phyloP scores from a whole-genome alignment of 2,113 vertebrate species.

The Hippocampus barbouri region DNA sequence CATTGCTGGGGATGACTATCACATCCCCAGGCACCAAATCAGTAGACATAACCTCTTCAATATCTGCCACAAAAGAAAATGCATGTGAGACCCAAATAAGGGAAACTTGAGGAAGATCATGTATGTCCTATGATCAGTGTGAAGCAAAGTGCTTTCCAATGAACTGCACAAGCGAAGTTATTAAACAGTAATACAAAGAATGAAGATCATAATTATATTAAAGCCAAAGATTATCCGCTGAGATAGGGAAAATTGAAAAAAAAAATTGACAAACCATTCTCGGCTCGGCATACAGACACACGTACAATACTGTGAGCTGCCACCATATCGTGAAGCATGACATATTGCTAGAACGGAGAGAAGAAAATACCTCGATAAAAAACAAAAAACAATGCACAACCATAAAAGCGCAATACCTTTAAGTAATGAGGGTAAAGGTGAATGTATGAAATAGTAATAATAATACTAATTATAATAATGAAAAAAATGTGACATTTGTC shows the following conservation, averaged over 20 bases:
- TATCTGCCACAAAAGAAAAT: slow-evolving; percentile 66
- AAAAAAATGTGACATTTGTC: too few species aligned
- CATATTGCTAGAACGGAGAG: slow-evolving; percentile 82
- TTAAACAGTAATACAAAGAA: too few species aligned
- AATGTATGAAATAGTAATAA: too few species aligned
- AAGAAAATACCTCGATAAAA: slow-evolving; percentile 7
- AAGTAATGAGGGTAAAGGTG: too few species aligned
- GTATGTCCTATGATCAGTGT: background rate
- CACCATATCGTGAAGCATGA: slow-evolving; percentile 98
- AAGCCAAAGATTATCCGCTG: background rate
- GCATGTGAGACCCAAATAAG: background rate
- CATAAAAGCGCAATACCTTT: too few species aligned
- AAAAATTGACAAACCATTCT: slow-evolving; percentile 75
- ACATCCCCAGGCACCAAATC: slow-evolving; percentile 94
- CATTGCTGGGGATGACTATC: slow-evolving; percentile 90
- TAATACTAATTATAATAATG: too few species aligned
- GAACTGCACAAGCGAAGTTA: too few species aligned
- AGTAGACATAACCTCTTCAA: slow-evolving; percentile 89
- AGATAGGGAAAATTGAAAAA: background rate
- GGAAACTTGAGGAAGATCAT: background rate
- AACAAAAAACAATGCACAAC: background rate
- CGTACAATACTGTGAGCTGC: slow-evolving; percentile 92
- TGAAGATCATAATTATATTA: too few species aligned
- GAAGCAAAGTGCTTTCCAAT: too few species aligned
- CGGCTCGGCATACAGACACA: slow-evolving; percentile 87